Conservation (phyloP, 2,797 vertebrate genomes). For the Eulemur mongoz region DNA sequence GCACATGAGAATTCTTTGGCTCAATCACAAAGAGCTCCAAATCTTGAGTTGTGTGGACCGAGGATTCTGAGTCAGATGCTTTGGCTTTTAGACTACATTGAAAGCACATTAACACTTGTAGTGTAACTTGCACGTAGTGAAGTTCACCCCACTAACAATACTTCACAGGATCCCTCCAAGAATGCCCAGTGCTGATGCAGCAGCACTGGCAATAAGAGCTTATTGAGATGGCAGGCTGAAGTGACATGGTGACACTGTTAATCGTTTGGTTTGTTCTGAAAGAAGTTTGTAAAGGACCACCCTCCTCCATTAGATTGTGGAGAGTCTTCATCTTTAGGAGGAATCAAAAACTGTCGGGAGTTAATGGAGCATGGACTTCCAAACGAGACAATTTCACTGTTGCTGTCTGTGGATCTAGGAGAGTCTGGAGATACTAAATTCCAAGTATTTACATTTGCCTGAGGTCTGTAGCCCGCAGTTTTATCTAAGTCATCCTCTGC, state of each 20-base stretch:
- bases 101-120: constrained; percentile 73
- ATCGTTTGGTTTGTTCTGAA: constrained; percentile 88
- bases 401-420: constrained; percentile 85
- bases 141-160: constrained; percentile 70
- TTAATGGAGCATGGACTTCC: constrained; percentile 96
- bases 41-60: constrained; percentile 58
- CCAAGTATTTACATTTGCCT: constrained; percentile 89
- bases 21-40: constrained; percentile 67
- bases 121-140: constrained; percentile 62
- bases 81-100: constrained; percentile 53
- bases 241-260: constrained; percentile 60
- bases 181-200: constrained; percentile 57
- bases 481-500: constrained; percentile 78
- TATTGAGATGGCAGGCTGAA: constrained; percentile 78
- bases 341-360: constrained; percentile 96
- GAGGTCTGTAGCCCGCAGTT: constrained; percentile 91
- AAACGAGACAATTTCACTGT: constrained; percentile 89
- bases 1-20: constrained; percentile 71
- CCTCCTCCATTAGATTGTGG: constrained; percentile 82
- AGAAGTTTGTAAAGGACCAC: constrained; percentile 88
- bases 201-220: constrained; percentile 71
- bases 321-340: constrained; percentile 89
- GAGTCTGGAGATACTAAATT: constrained; percentile 89
- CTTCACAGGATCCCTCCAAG: constrained; percentile 76
- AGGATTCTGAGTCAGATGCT: constrained; percentile 64